Evolutionary conservation across 1,140 invertebrate genomes (phyloP).

Genomic region (Anoplolepis gracilipes): DNA sequence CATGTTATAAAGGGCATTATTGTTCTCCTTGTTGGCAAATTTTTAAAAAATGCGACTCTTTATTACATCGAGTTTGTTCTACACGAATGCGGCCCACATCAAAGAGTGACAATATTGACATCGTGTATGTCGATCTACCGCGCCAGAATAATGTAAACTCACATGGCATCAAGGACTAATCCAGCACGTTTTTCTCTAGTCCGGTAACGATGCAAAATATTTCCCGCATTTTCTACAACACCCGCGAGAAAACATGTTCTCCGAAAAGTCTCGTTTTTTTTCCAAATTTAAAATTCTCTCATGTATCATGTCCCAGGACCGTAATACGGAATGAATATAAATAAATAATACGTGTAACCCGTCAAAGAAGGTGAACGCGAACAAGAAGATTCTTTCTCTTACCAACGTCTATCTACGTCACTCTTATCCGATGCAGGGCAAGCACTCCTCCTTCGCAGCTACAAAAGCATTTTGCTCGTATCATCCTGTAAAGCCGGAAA

Average conservation of each 20-base stretch:
- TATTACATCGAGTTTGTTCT: slow-evolving; percentile 48
- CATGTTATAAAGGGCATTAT: not conserved
- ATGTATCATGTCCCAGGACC: slow-evolving; percentile 29
- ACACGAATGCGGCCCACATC: slow-evolving; percentile 31
- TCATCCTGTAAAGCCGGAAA: slow-evolving; percentile 52
- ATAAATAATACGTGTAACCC: slow-evolving; percentile 51
- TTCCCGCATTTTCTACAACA: slow-evolving; percentile 41
- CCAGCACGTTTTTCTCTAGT: slow-evolving; percentile 25
- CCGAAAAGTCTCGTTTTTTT: slow-evolving; percentile 38
- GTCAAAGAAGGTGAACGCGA: slow-evolving; percentile 50
- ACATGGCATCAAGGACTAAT: slow-evolving; percentile 49
- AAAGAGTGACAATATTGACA: slow-evolving; percentile 58
- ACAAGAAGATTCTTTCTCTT: slow-evolving; percentile 51
- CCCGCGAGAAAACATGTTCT: slow-evolving; percentile 22
- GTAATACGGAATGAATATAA: slow-evolving; percentile 56
- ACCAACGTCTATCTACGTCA: slow-evolving; percentile 52
- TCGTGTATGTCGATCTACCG: slow-evolving; percentile 31
- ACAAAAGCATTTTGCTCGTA: slow-evolving; percentile 59
- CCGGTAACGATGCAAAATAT: slow-evolving; percentile 40
- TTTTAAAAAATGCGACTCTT: slow-evolving; percentile 36
- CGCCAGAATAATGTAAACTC: slow-evolving; percentile 14
- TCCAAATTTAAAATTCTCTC: slow-evolving; percentile 46
- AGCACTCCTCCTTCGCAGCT: slow-evolving; percentile 36
- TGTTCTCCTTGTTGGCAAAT: slow-evolving; percentile 1
- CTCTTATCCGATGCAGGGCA: slow-evolving; percentile 40